Base-by-base conservation (phyloP, 2,888 invertebrate genomes). In the Apodemia mormo region DNA sequence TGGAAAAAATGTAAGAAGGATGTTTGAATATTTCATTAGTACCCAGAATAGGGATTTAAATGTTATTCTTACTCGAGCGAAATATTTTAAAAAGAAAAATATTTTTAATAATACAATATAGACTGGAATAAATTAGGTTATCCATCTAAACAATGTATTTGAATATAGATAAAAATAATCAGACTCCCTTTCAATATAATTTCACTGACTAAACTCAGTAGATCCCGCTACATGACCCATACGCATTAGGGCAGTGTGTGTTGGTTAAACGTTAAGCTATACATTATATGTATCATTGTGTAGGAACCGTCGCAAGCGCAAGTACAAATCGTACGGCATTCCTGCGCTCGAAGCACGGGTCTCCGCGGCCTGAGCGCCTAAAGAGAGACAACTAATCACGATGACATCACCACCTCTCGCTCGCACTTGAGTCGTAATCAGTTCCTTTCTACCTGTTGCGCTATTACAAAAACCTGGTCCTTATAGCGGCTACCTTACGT, bases 231-330 rank as follows among this genome's bases (percentile, higher is more conserved):
- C 81, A 88, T 90, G 93, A 93, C 93, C 92, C 92, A 86, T 87
- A 92, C 92, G 90, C 92, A 92, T 92, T 92, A 91, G 92, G 92
- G 91, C 92, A 92, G 90, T 92, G 92, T 92, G 92, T 92, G 92
- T 89, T 85, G 85, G 84, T 85, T 86, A 86, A 86, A 82, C 82
- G 84, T 80, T 81, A 76, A 78, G 80, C 80, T 82, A 86, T 85
- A 89, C 84, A 83, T 84, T 81, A 49, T 49, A 49, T 14, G 49
- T 49, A 86, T 84, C 83, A 79, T 82, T 75, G 69, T 77, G 75
- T 77, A 81, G 81, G 78, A 81, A 79, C 77, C 80, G 87, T 85
- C 85, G 87, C 89, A 87, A 86, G 87, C 85, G 85, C 88, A 82
- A 88, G 87, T 91, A 88, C 90, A 90, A 91, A 92, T 91, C 93